A percentile compares a stretch with the other conserved stretches of the same genome.
These are phyloP conservation scores for Abrostola tripartita DNA, from an alignment of 2,888 invertebrate species.

Conservation along the genomic window DNA sequence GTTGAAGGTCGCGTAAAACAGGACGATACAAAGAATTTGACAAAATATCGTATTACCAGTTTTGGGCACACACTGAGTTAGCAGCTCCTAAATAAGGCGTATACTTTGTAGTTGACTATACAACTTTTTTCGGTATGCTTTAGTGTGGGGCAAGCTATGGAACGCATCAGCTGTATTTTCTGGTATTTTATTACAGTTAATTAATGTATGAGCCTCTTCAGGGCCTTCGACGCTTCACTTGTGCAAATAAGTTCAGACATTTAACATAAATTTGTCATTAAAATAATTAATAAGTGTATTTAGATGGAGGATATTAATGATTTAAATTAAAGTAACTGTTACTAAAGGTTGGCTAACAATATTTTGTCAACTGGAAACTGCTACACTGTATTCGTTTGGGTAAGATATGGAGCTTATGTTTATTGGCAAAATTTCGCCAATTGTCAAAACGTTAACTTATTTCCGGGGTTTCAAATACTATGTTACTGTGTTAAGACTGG, in stretches of 20 bases:
- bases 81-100: slow-evolving; percentile 34
- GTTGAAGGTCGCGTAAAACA: slow-evolving; percentile 47
- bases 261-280: slow-evolving; percentile 22
- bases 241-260: slow-evolving; percentile 25
- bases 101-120: slow-evolving; percentile 17
- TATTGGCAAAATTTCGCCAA: not conserved
- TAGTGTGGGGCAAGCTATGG: slow-evolving; percentile 17
- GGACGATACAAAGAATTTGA: slow-evolving; percentile 52
- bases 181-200: slow-evolving; percentile 24
- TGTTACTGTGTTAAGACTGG: not conserved
- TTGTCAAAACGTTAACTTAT: not conserved
- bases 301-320: slow-evolving; percentile 9
- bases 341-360: slow-evolving; percentile 13
- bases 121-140: slow-evolving; percentile 23
- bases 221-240: slow-evolving; percentile 24
- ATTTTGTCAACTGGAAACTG: slow-evolving; percentile 15
- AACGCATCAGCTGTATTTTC: slow-evolving; percentile 35
- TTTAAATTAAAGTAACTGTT: slow-evolving; percentile 9
- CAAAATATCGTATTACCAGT: slow-evolving; percentile 55
- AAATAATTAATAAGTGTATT: slow-evolving; percentile 10
- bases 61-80: slow-evolving; percentile 31
- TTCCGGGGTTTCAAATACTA: slow-evolving; percentile 1
- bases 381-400: slow-evolving; percentile 1
- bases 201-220: slow-evolving; percentile 15
- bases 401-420: slow-evolving; percentile 8